These are phyloP conservation scores for Coelopa pilipes DNA, from an alignment of 2,888 invertebrate genomes.

Conservation along the genomic window DNA sequence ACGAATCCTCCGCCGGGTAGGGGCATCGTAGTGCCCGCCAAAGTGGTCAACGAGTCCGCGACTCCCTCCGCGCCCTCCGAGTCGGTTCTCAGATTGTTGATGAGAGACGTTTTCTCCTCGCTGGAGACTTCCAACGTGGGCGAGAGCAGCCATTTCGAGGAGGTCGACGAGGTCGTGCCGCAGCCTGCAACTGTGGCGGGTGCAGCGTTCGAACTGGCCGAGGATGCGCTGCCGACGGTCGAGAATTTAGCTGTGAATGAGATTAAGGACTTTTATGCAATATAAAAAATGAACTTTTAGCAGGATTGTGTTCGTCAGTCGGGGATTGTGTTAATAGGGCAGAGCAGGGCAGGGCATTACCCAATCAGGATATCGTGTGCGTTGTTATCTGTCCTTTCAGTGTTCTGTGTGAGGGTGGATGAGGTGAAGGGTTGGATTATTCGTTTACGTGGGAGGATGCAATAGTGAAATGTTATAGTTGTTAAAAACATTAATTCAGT, in stretches of 20 bases:
- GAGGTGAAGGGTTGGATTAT: not conserved
- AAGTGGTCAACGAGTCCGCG: constrained; percentile 40
- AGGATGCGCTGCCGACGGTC: constrained; percentile 45
- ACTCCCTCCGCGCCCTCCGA: constrained; percentile 52
- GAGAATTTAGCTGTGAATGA: constrained; percentile 57
- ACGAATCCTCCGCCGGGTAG: constrained; percentile 68
- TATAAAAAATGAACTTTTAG: constrained; percentile 60
- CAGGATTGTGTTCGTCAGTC: constrained; percentile 40
- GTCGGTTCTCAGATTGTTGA: constrained; percentile 60
- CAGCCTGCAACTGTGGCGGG: constrained; percentile 41
- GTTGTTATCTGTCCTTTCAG: too few relatives aligned
- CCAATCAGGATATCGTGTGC: too few relatives aligned
- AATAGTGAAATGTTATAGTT: not conserved
- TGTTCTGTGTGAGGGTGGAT: not conserved
- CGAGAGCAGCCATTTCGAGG: constrained; percentile 66
- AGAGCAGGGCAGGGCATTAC: too few relatives aligned
- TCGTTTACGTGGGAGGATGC: not conserved
- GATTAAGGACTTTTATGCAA: constrained; percentile 62
- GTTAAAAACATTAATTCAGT: constrained; percentile 1
- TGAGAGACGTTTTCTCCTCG: constrained; percentile 64
- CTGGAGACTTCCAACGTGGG: constrained; percentile 65
- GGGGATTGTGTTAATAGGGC: not conserved
- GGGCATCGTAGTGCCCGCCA: constrained; percentile 48
- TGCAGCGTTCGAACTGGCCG: constrained; percentile 27
- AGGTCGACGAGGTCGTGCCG: constrained; percentile 58